phyloP scores from a whole-genome alignment of 1,140 invertebrate species.

The Drosophila nannoptera region DNA sequence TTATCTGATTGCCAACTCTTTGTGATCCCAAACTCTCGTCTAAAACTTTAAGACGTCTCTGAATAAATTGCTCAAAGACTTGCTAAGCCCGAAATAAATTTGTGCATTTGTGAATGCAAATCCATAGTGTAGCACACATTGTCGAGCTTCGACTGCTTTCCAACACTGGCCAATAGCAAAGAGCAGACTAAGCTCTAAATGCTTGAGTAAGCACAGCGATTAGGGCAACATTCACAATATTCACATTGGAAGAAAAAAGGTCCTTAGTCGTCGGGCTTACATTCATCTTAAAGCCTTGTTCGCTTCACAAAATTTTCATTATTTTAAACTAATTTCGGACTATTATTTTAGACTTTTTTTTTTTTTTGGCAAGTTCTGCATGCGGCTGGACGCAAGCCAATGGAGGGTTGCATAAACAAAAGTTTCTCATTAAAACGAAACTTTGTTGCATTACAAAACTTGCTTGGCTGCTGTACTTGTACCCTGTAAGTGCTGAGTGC shows the following conservation, averaged over 20 bases:
- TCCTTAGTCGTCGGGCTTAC: background rate
- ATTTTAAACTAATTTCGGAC: slow-evolving; percentile 8
- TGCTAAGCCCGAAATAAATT: slow-evolving; percentile 5
- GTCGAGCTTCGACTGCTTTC: slow-evolving; percentile 10
- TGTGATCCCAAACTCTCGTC: slow-evolving; percentile 1
- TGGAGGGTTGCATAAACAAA: slow-evolving; percentile 59
- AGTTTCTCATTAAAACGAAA: slow-evolving; percentile 76
- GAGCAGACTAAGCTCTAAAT: slow-evolving; percentile 11
- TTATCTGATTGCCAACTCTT: slow-evolving; percentile 22
- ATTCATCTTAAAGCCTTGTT: slow-evolving; percentile 29
- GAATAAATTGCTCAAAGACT: slow-evolving; percentile 24
- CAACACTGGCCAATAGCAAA: background rate
- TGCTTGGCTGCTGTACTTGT: slow-evolving; percentile 31
- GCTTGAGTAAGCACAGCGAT: slow-evolving; percentile 8
- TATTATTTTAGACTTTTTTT: background rate
- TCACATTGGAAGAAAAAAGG: background rate
- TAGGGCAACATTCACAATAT: slow-evolving; percentile 5
- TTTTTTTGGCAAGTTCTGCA: slow-evolving; percentile 12
- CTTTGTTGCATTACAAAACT: slow-evolving; percentile 70
- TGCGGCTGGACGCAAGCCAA: slow-evolving; percentile 16
- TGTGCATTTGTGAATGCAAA: slow-evolving; percentile 7
- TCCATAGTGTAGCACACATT: background rate
- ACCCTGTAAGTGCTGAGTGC: background rate
- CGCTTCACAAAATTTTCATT: slow-evolving; percentile 33
- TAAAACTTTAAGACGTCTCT: slow-evolving; percentile 17